Conservation (phyloP, 2,797 vertebrate species). For the Rhinoraja longicauda region DNA sequence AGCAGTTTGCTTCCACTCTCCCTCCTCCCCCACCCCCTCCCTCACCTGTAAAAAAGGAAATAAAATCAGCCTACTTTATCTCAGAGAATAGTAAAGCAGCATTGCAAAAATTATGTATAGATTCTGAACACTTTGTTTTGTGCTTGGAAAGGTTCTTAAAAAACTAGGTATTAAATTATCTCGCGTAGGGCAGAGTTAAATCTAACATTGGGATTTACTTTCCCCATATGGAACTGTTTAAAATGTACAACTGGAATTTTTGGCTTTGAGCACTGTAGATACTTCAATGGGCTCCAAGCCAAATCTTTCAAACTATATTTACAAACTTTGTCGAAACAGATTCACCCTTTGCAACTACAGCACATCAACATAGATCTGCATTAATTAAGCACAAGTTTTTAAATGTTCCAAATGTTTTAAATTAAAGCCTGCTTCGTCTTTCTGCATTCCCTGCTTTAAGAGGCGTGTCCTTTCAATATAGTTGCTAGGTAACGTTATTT, state of each 20-base stretch:
- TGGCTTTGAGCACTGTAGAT: background rate
- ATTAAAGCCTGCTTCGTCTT: background rate
- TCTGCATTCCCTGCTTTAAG: background rate
- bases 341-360: background rate
- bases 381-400: background rate
- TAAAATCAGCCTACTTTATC: too few species aligned
- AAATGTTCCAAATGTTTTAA: too few species aligned
- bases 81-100: too few species aligned
- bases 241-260: background rate
- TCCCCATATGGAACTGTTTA: constrained; percentile 24
- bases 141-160: background rate
- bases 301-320: background rate
- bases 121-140: too few species aligned
- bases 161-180: background rate
- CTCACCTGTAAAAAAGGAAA: too few species aligned
- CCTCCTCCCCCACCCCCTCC: too few species aligned
- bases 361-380: background rate
- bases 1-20: background rate
- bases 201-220: background rate
- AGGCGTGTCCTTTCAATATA: background rate
- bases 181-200: background rate
- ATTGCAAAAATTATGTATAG: too few species aligned
- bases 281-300: background rate
- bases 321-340: background rate
- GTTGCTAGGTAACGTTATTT: constrained; percentile 12